Percentiles rank a stretch among this genome's conserved stretches.
Conservation (phyloP, 2,797 vertebrate species). For the Sebastes flavidus region DNA sequence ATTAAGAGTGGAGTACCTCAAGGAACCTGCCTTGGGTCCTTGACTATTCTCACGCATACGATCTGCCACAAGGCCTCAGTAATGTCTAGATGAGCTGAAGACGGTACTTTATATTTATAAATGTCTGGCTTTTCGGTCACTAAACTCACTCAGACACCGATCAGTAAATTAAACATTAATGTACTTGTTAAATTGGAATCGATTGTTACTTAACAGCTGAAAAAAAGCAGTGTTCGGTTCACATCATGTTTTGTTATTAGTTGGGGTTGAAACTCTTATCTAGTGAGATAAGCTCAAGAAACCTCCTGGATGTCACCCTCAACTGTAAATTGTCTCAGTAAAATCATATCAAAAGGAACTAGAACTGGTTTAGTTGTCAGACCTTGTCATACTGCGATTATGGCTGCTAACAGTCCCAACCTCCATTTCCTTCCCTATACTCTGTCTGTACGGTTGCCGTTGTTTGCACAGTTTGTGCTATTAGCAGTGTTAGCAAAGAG, state of each 20-base stretch:
- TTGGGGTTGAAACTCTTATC: neutral
- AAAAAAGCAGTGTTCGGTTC: neutral
- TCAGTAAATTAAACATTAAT: neutral
- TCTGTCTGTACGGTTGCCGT: too few species aligned
- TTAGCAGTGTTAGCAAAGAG: neutral
- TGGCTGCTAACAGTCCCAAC: neutral
- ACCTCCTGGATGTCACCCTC: neutral
- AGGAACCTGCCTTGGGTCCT: neutral
- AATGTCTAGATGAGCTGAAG: neutral
- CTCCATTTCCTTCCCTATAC: too few species aligned
- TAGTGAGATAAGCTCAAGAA: neutral
- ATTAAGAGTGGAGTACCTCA: neutral
- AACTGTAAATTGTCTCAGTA: neutral
- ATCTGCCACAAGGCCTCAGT: neutral
- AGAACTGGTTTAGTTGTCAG: neutral
- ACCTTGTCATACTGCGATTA: neutral
- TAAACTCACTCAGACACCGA: neutral
- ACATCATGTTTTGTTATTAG: neutral
- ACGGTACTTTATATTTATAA: neutral
- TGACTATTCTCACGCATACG: neutral
- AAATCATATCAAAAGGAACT: neutral
- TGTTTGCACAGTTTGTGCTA: too few species aligned
- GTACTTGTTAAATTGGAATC: neutral
- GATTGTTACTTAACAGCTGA: neutral
- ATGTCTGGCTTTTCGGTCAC: neutral